Conservation (phyloP, 2,888 invertebrate species). For the Tupiocoris notatus region DNA sequence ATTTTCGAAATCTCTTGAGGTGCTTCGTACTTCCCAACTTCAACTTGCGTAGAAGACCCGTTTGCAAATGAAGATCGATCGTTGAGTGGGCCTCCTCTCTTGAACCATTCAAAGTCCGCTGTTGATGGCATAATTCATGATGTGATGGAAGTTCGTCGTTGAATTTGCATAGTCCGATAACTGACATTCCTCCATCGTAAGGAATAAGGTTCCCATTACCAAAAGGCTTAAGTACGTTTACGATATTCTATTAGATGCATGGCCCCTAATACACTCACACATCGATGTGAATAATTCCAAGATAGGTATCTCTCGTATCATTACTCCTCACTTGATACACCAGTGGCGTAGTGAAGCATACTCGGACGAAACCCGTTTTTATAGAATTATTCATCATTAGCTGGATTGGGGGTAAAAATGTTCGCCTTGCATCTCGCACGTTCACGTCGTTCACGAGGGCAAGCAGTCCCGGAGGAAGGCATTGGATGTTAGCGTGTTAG, state of each 20-base stretch:
- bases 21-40: too few relatives aligned
- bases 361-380: not conserved
- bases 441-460: too few relatives aligned
- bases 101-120: not conserved
- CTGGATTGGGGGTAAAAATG: not conserved
- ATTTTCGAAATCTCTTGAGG: too few relatives aligned
- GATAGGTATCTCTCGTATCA: too few relatives aligned
- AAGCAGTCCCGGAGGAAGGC: not conserved
- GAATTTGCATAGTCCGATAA: not conserved
- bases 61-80: too few relatives aligned
- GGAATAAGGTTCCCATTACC: not conserved
- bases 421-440: not conserved
- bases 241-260: not conserved
- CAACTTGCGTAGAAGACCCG: too few relatives aligned
- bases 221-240: not conserved
- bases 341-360: too few relatives aligned
- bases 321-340: too few relatives aligned
- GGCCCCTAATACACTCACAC: too few relatives aligned
- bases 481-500: constrained; percentile 12
- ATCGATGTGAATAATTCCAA: not conserved
- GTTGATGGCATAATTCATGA: not conserved
- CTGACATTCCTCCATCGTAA: not conserved
- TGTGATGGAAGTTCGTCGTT: not conserved
- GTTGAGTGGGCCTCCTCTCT: too few relatives aligned
- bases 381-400: not conserved